phyloP scores from a whole-genome alignment of 2,113 vertebrate species.

The Pyrgilauda ruficollis region DNA sequence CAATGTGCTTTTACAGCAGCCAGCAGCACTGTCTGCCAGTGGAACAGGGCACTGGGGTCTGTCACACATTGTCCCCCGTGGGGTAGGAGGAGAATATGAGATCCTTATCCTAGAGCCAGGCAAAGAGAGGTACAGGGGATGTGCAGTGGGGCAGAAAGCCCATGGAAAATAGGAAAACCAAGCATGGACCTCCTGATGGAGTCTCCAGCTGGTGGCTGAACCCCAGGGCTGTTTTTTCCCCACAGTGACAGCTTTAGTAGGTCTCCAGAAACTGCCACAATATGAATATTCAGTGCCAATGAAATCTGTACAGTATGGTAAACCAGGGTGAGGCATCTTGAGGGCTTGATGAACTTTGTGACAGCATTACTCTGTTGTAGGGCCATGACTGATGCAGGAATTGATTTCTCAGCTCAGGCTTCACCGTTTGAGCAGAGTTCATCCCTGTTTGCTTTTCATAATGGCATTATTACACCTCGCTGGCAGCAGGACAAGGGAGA shows the following conservation, averaged over 20 bases:
- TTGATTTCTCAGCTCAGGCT: constrained; percentile 50
- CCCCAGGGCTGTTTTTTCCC: neutral
- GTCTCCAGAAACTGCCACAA: neutral
- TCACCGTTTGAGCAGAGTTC: constrained; percentile 34
- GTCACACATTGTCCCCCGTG: fast-evolving
- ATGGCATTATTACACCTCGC: constrained; percentile 33
- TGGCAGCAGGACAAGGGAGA: constrained; percentile 47
- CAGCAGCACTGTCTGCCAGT: neutral
- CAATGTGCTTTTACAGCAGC: neutral
- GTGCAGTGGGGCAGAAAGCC: neutral
- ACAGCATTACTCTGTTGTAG: constrained; percentile 8
- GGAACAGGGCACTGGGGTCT: neutral
- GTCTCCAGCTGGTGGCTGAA: neutral
- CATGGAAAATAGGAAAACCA: neutral
- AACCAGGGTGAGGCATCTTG: constrained; percentile 4
- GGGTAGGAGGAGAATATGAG: neutral
- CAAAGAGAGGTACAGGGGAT: neutral
- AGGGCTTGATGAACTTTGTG: constrained; percentile 28
- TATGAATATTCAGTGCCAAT: constrained; percentile 16
- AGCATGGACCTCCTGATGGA: neutral
- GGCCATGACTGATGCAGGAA: constrained; percentile 31
- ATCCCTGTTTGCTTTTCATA: constrained; percentile 49
- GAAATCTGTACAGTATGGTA: neutral
- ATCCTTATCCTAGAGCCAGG: neutral
- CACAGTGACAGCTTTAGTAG: neutral